Evolutionary conservation across 1,140 invertebrate species (phyloP).

Genomic region (Pygmarrhopalites habei): DNA sequence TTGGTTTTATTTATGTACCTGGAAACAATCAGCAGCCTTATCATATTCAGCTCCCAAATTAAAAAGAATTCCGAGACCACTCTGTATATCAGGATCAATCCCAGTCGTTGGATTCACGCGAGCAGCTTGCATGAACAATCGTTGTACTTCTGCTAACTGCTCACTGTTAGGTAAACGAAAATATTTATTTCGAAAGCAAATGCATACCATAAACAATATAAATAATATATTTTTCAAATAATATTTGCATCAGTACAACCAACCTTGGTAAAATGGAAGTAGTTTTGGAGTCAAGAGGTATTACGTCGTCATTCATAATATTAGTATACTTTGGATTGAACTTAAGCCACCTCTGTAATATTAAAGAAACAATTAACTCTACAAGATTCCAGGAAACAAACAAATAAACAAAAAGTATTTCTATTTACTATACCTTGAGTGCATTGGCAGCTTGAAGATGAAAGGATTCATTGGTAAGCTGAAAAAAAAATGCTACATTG

Average conservation of each 20-base stretch:
- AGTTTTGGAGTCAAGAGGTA: conserved; percentile 5
- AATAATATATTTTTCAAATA: too few species aligned
- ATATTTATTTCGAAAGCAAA: too few species aligned
- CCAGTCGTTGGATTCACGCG: conserved; percentile 60
- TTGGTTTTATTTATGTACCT: too few species aligned
- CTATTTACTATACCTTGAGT: conserved; percentile 43
- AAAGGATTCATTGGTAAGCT: conserved; percentile 86
- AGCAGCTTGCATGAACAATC: conserved; percentile 78
- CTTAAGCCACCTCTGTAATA: conserved; percentile 63
- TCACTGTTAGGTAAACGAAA: conserved; percentile 50
- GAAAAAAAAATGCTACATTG: too few species aligned
- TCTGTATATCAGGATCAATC: conserved; percentile 91
- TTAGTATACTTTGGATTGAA: conserved; percentile 69
- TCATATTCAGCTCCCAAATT: conserved; percentile 90
- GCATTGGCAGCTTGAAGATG: conserved; percentile 51
- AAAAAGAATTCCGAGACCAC: conserved; percentile 89
- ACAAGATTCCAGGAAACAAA: neutral
- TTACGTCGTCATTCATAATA: conserved; percentile 18
- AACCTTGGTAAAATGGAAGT: conserved; percentile 32
- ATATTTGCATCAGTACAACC: too few species aligned
- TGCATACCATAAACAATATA: too few species aligned
- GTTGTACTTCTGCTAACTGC: conserved; percentile 61
- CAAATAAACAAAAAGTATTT: conserved; percentile 11
- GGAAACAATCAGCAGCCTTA: conserved; percentile 94
- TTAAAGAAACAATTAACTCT: conserved; percentile 5